Conservation (phyloP, 1,140 invertebrate species). For the Samia ricini region DNA sequence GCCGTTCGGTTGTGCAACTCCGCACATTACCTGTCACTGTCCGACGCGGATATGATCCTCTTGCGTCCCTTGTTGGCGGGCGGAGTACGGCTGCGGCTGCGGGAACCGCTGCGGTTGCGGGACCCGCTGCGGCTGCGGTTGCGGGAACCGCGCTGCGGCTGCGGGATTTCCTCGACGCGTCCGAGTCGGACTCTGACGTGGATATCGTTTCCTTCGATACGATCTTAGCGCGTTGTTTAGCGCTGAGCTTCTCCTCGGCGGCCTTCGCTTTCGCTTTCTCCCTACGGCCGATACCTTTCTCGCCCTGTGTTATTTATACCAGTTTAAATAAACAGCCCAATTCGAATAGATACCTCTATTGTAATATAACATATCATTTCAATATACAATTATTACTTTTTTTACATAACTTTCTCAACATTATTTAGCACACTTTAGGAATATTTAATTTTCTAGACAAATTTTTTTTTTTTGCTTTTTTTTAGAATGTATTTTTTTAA, state of each 20-base stretch:
- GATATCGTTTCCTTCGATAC: conserved; percentile 97
- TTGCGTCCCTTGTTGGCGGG: conserved; percentile 55
- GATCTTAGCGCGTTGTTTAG: conserved; percentile 91
- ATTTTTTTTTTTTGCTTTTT: no score
- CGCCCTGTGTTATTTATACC: conserved; percentile 53
- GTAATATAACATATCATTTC: no score
- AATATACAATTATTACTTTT: no score
- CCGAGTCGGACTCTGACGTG: conserved; percentile 94
- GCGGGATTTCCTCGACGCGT: conserved; percentile 68
- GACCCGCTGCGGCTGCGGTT: conserved; percentile 33
- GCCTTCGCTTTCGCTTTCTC: conserved; percentile 66
- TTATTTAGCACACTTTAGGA: no score
- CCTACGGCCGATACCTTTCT: conserved; percentile 59
- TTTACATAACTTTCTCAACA: no score
- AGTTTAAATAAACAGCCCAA: no score
- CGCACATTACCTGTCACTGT: conserved; percentile 66
- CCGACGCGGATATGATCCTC: conserved; percentile 68
- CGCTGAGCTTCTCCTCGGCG: conserved; percentile 83
- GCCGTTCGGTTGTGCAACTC: no score
- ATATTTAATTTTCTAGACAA: no score
- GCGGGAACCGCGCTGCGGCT: conserved; percentile 41
- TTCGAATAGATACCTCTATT: no score
- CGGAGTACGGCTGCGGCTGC: conserved; percentile 50
- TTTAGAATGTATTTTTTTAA: no score
- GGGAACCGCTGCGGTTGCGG: conserved; percentile 45